phyloP scores from a whole-genome alignment of 2,797 vertebrate species.

The Petrocephalus sullivani region DNA sequence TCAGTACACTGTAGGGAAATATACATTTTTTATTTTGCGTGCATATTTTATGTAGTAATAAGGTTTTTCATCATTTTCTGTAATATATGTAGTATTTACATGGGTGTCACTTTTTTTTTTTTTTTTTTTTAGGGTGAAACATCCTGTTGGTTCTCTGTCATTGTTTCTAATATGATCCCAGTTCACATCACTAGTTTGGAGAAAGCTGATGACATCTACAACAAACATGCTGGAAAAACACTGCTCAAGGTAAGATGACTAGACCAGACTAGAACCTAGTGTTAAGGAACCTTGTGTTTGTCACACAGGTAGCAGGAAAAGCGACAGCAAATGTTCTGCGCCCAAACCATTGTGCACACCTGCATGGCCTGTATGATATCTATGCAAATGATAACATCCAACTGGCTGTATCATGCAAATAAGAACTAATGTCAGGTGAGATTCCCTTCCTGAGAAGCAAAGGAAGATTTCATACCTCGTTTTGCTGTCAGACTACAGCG shows the following conservation, averaged over 20 bases:
- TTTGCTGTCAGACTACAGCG: background rate
- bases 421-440: background rate
- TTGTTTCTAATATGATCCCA: slow-evolving; percentile 73
- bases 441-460: background rate
- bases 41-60: background rate
- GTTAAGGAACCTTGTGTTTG: background rate
- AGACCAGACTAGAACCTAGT: background rate
- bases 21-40: background rate
- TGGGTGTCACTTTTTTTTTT: background rate
- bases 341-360: background rate
- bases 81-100: background rate
- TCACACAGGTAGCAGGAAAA: background rate
- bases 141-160: slow-evolving; percentile 80
- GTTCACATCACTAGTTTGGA: slow-evolving; percentile 72
- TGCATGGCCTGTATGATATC: background rate
- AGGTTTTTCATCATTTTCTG: background rate
- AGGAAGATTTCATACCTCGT: background rate
- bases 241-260: slow-evolving; percentile 71
- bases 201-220: slow-evolving; percentile 69
- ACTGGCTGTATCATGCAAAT: background rate
- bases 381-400: background rate
- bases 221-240: slow-evolving; percentile 66
- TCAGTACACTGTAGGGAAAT: slow-evolving; percentile 41
- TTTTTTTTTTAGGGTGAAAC: slow-evolving; percentile 61
- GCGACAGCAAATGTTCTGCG: background rate